These are phyloP conservation scores for Cecropterus lyciades DNA, from an alignment of 1,140 invertebrate genomes.

Conservation along the genomic window DNA sequence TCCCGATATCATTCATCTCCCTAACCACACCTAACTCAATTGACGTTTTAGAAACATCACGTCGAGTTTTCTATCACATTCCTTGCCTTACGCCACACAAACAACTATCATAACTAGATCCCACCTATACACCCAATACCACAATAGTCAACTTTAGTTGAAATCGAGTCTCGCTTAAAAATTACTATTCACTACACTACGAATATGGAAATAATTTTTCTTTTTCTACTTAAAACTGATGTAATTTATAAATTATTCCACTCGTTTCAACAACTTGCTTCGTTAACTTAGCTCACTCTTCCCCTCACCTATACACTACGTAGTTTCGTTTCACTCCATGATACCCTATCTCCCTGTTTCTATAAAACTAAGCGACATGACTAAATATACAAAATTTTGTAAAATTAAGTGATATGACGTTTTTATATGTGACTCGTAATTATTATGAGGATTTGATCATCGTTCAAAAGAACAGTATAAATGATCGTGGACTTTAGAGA, in stretches of 20 bases:
- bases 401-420: conserved; percentile 78
- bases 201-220: conserved; percentile 30
- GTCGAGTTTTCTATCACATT: conserved; percentile 27
- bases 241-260: conserved; percentile 11
- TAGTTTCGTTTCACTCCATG: conserved; percentile 22
- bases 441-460: conserved; percentile 76
- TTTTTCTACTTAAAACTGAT: conserved; percentile 28
- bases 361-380: conserved; percentile 39
- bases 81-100: conserved; percentile 14
- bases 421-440: conserved; percentile 66
- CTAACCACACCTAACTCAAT: conserved; percentile 8
- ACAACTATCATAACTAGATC: conserved; percentile 6
- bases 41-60: conserved; percentile 20
- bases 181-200: conserved; percentile 28
- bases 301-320: conserved; percentile 12
- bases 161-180: conserved; percentile 14
- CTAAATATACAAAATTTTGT: conserved; percentile 61
- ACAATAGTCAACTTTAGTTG: conserved; percentile 20
- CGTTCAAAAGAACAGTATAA: conserved; percentile 81
- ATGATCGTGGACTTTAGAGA: conserved; percentile 79
- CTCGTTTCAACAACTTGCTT: conserved; percentile 8
- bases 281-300: conserved; percentile 3
- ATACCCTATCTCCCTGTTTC: conserved; percentile 35
- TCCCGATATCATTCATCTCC: background rate
- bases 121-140: conserved; percentile 1